A percentile compares a stretch with the other conserved stretches of the same genome.
phyloP scores from a whole-genome alignment of 2,797 vertebrate genomes.

The Muscicapa comitata region DNA sequence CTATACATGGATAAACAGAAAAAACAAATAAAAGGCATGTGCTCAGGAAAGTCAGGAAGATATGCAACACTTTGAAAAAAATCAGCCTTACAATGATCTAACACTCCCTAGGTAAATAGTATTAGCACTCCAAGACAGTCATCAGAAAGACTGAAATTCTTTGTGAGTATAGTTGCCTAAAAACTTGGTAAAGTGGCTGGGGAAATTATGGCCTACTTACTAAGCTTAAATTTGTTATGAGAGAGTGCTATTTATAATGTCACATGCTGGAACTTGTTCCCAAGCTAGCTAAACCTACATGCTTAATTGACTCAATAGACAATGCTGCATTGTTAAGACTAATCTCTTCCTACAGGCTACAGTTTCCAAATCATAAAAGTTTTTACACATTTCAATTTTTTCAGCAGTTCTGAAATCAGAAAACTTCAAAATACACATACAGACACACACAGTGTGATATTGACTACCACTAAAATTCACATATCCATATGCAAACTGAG shows the following conservation, averaged over 20 bases:
- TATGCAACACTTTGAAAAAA: neutral
- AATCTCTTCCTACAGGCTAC: slow-evolving; percentile 66
- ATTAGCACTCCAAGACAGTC: neutral
- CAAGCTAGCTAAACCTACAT: slow-evolving; percentile 77
- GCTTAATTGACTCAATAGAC: slow-evolving; percentile 74
- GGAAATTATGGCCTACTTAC: slow-evolving; percentile 83
- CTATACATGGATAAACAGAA: neutral
- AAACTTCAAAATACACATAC: neutral
- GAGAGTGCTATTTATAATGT: slow-evolving; percentile 86
- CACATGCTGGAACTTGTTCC: slow-evolving; percentile 77
- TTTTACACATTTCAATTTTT: slow-evolving; percentile 29
- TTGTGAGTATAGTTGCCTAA: neutral
- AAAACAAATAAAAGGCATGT: neutral
- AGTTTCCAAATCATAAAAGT: slow-evolving; percentile 58
- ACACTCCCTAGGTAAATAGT: rapidly evolving
- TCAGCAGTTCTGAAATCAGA: neutral
- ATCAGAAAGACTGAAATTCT: slow-evolving; percentile 20
- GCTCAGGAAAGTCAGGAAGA: neutral
- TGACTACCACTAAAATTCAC: neutral
- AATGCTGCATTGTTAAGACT: slow-evolving; percentile 65
- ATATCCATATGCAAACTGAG: neutral
- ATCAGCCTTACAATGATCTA: neutral
- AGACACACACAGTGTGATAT: neutral
- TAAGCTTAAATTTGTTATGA: slow-evolving; percentile 82
- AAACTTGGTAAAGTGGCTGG: slow-evolving; percentile 63